Conservation (phyloP, 2,797 vertebrate genomes). For the Fringilla coelebs region DNA sequence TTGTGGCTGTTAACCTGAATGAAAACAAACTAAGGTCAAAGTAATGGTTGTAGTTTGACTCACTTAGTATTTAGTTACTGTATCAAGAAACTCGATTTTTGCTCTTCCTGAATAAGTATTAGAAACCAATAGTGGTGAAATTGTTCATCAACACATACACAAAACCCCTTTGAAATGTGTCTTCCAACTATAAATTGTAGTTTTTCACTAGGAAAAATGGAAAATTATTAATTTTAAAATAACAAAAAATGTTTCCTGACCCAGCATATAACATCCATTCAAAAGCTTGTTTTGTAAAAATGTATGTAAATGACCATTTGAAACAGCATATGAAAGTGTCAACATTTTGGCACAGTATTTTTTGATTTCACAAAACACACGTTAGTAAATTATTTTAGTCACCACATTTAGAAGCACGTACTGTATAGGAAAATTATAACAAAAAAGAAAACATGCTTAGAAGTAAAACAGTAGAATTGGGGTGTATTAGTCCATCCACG, state of each 20-base stretch:
- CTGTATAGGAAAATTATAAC: slow-evolving; percentile 20
- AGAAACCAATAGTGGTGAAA: not conserved
- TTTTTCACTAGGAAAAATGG: not conserved
- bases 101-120: not conserved
- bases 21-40: not conserved
- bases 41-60: not conserved
- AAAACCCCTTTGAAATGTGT: not conserved
- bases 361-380: slow-evolving; percentile 54
- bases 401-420: slow-evolving; percentile 36
- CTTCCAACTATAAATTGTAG: not conserved
- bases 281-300: not conserved
- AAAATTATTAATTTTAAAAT: slow-evolving; percentile 2
- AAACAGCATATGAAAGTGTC: not conserved
- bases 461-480: slow-evolving; percentile 64
- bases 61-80: not conserved
- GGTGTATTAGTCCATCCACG: slow-evolving; percentile 65
- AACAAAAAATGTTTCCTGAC: not conserved
- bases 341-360: slow-evolving; percentile 33
- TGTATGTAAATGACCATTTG: not conserved
- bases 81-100: not conserved
- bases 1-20: not conserved
- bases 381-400: slow-evolving; percentile 36
- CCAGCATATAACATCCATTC: not conserved
- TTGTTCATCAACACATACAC: not conserved
- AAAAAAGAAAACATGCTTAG: slow-evolving; percentile 68